Evolutionary conservation across 2,888 invertebrate species (phyloP).

Genomic region (Disparrhopalites patrizii): DNA sequence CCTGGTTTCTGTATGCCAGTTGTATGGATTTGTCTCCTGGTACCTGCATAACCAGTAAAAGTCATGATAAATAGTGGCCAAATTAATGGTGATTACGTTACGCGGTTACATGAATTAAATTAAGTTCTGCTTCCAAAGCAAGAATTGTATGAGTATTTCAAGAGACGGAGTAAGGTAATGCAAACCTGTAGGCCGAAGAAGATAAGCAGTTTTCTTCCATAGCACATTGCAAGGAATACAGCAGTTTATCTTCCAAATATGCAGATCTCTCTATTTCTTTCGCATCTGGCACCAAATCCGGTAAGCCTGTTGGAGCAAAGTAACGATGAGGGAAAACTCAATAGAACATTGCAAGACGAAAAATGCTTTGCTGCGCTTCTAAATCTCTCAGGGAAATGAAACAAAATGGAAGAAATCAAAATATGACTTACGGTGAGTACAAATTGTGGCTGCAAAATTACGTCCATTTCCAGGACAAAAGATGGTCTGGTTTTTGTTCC

Average conservation of each 20-base stretch:
- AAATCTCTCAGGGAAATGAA: no score
- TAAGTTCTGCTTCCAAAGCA: no score
- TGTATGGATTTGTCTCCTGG: conserved; percentile 61
- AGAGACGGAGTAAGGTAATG: no score
- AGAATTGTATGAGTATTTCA: no score
- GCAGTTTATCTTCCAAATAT: conserved; percentile 77
- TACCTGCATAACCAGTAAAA: no score
- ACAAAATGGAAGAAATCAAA: no score
- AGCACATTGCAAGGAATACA: conserved; percentile 84
- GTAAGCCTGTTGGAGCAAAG: conserved; percentile 60
- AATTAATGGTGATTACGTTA: no score
- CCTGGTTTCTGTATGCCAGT: conserved; percentile 76
- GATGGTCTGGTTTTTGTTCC: conserved; percentile 52
- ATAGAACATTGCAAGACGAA: no score
- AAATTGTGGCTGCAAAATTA: conserved; percentile 75
- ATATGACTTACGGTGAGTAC: conserved; percentile 53
- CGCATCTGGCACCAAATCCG: conserved; percentile 78
- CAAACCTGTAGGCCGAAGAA: conserved; percentile 79
- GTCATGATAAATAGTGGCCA: no score
- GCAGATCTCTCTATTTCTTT: conserved; percentile 70
- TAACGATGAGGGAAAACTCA: no score
- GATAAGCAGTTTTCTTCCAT: conserved; percentile 94
- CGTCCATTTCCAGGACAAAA: conserved; percentile 53
- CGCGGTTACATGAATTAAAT: no score
- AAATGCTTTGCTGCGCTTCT: no score